Evolutionary conservation across 1,140 invertebrate genomes (phyloP), one percentile per base, ranked within the genome.

Genomic region (Listronotus bonariensis): DNA sequence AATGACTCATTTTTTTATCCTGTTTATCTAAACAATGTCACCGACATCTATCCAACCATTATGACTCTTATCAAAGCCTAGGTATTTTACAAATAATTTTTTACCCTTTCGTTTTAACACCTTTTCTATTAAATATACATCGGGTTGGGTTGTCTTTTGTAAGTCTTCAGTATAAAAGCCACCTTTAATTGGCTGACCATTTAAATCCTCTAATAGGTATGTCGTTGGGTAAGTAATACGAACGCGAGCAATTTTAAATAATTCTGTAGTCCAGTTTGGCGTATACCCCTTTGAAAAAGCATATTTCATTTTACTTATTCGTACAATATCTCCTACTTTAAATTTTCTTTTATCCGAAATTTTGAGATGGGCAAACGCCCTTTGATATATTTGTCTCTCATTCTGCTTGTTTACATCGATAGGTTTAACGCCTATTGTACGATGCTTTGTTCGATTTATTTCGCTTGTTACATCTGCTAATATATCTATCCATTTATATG

Each of bases 151-250:
- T 12, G 72, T 68, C 70, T 72, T 75, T 56, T 64, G 55, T 20
- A 79, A 49, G 65, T 79, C 75, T 34, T 65, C 20, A 67, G 73
- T 59, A 69, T 80, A 79, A 68, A 81, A 80, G 17, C 62, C 57
- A 17, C 78, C 78, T 36, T 69, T 52, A 32, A 79, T 76, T 17
- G 43, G 38, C 54, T 74, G 32, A 41, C 64, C 68, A 55, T 70
- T 40, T 55, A 57, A 72, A 61, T 78, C 75, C 64, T 74, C 58
- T 20, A 77, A 46, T 48, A 72, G 40, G 70, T 77, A 78, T 26
- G 75, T 79, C 11, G 66, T 38, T 8, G 75, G 76, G 70, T 73
- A 60, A 7, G 76, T 78, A 11, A 68, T 65, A 61, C 73, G 48
- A 56, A 79, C 66, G 57, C 69, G 62, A 31, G 43, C 53, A 26